Base-by-base conservation (phyloP, 2,888 invertebrate species). In the Lydus trimaculatus region DNA sequence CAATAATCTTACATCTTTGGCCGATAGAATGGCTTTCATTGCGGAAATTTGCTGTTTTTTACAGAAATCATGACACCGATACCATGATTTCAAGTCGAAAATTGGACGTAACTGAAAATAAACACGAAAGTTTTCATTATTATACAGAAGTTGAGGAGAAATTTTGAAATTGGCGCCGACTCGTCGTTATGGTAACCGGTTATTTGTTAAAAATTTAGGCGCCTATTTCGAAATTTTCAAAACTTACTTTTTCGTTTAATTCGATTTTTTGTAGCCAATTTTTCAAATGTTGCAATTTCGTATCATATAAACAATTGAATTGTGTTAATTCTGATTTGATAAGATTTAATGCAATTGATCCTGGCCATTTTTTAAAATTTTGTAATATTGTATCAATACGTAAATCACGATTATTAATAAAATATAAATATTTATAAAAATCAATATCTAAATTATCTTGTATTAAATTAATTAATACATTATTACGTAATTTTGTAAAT, bases 211-310 rank as follows among this genome's bases (percentile, higher is more conserved):
- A 64, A 28, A 6, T 28, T 28, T 28, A 28, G 28, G 28, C 28
- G 39, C 58, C 31, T 36, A 68, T 43, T 62, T 64, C 63, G 69
- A 20, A 7, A 61, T 0, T 23, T 23, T 13, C 2, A 33, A 13
- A 6, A 76, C 78, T 75, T 85, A 90, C 90, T 87, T 88, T 86
- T 67, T 91, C 89, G 79, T 91, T 91, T 1, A 92, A 84, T 60
- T 89, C 88, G 75, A 92, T 90, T 77, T 89, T 89, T n/a, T 87
- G 82, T 71, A 90, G 86, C 86, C 90, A 90, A 60, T 86, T 85
- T 23, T 87, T 85, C 74, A 91, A 86, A 61, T 85, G 80, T 0
- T 72, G 65, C 23, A 82, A 78, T 31, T 84, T 74, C 6, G 63
- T 58, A 48, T 66, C 65, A 43, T 71, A 58, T 11, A 70, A 31